Base-by-base conservation (phyloP, 2,888 invertebrate species). In the Quadriops clusia region DNA sequence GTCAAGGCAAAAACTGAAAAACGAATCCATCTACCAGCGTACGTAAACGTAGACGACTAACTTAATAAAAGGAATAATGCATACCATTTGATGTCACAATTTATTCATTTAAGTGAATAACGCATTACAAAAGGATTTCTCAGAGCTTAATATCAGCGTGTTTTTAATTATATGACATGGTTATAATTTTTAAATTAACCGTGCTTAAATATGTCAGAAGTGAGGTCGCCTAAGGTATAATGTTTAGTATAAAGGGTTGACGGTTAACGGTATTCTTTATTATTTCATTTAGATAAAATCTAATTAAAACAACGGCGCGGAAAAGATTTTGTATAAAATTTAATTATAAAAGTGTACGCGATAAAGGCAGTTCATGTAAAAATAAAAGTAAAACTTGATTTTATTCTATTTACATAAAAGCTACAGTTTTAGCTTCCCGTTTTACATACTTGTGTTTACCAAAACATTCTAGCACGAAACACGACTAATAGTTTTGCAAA, bases 161-260 rank as follows among this genome's bases (percentile, higher is more conserved):
- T 47, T 49, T 53, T 51, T 54, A 55, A 54, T 52, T 33, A 30
- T 26, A 46, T 50, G 50, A 53, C 47, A 50, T 50, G 51, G 44
- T 46, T 50, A 49, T 49, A 50, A 54, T 52, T 49, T 51, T 50
- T 50, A 49, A 52, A 54, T 53, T 54, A 52, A 51, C 50, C 52
- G 44, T 51, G 41, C 41, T 43, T 42, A 43, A 43, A 42, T 39
- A 39, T 37, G 43, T 41, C 43, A 41, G 40, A 39, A 36, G 32
- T 31, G 39, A 33, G 37, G 37, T 34, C 34, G 40, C 42, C 42
- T 30, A 39, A 42, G 42, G 42, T 40, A 40, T 38, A 40, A 39
- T 32, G 38, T 40, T 39, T 39, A 33, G 38, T 39, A 22, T 33
- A 41, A 40, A 41, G 42, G 38, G 40, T 42, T 42, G 38, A 42